phyloP scores from a whole-genome alignment of 2,797 vertebrate species.

The Craterocephalus amniculus region DNA sequence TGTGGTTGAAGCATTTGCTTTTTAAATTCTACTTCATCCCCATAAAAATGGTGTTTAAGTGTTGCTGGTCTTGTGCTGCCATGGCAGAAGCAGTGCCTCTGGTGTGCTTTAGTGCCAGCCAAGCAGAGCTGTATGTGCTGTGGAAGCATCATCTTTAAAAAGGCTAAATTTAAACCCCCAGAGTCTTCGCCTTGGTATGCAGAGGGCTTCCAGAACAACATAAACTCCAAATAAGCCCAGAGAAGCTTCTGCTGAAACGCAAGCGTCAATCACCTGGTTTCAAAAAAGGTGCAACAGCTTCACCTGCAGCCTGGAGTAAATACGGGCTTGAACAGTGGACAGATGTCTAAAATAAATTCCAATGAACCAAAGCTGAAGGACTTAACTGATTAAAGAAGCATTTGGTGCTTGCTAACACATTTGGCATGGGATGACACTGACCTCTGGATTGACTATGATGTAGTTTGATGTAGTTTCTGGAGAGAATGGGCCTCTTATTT shows the following conservation, averaged over 20 bases:
- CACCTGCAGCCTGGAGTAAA: constrained; percentile 33
- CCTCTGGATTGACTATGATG: too few species aligned
- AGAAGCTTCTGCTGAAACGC: constrained; percentile 43
- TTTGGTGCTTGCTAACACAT: not conserved
- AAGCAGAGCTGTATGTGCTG: constrained; percentile 73
- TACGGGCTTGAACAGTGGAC: not conserved
- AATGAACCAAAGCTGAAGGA: not conserved
- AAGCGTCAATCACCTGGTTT: constrained; percentile 38
- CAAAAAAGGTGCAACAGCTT: constrained; percentile 38
- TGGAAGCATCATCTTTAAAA: constrained; percentile 85
- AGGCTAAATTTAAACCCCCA: constrained; percentile 86
- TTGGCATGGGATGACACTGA: not conserved
- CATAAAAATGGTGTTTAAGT: constrained; percentile 80
- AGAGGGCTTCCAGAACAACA: constrained; percentile 81
- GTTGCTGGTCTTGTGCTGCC: constrained; percentile 56
- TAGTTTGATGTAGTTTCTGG: not conserved
- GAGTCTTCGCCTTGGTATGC: constrained; percentile 77
- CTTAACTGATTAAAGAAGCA: not conserved
- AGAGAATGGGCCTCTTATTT: not conserved
- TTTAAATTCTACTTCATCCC: constrained; percentile 70
- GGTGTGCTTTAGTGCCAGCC: constrained; percentile 69
- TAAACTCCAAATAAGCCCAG: constrained; percentile 83
- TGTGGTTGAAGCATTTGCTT: constrained; percentile 52
- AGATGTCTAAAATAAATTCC: not conserved
- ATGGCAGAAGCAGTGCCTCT: constrained; percentile 60